Conservation (phyloP, 92 coral and sea anemone genomes). For the Palythoa grandis region DNA sequence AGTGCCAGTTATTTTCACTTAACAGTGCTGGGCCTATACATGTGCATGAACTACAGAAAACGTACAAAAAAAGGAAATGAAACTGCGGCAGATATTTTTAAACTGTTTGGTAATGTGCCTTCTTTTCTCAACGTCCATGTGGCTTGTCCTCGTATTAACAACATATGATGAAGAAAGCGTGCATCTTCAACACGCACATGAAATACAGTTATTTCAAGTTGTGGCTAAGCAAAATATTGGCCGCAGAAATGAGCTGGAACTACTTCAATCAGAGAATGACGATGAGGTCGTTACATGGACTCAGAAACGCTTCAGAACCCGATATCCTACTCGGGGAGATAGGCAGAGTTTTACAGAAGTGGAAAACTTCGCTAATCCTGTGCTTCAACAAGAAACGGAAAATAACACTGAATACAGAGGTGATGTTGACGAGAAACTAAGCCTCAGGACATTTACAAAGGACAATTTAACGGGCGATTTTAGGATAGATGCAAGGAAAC, state of each 20-base stretch:
- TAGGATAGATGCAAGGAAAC: background rate
- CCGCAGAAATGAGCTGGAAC: background rate
- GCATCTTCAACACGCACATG: background rate
- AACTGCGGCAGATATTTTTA: background rate
- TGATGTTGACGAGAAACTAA: background rate
- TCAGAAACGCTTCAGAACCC: background rate
- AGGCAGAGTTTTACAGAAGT: background rate
- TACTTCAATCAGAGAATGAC: background rate
- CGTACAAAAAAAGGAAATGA: background rate
- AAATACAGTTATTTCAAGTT: background rate
- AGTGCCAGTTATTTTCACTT: background rate
- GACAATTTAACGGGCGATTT: too few species aligned
- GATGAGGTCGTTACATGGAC: background rate
- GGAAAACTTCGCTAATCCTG: background rate
- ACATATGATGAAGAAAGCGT: background rate
- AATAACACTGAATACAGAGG: background rate
- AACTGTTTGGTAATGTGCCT: background rate
- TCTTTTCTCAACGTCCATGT: background rate
- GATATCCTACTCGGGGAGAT: background rate
- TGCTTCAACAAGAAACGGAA: background rate
- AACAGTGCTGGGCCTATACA: background rate
- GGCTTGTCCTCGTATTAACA: slow-evolving; percentile 7
- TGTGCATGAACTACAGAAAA: background rate
- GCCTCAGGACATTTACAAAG: background rate
- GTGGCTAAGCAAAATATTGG: background rate